phyloP scores from a whole-genome alignment of 2,113 vertebrate genomes.

The Osmerus mordax region DNA sequence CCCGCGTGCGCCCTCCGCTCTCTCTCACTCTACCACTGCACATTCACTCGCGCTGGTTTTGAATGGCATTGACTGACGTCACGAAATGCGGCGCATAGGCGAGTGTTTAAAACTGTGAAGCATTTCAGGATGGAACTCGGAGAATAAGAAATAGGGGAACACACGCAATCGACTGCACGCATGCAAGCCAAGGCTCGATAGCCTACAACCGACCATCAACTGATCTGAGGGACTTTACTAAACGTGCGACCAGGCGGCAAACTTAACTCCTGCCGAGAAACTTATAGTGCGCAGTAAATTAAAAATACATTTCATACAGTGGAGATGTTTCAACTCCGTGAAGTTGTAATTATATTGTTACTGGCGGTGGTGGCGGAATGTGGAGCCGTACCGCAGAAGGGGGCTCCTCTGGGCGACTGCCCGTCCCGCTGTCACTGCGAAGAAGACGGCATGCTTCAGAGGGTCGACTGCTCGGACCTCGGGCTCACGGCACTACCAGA shows the following conservation, averaged over 20 bases:
- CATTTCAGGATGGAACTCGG: conserved; percentile 16
- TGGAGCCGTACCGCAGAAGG: conserved; percentile 13
- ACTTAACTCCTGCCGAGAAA: background rate
- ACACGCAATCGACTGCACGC: background rate
- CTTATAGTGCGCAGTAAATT: background rate
- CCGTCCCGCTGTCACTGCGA: conserved; percentile 74
- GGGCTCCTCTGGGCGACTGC: conserved; percentile 54
- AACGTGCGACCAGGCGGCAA: background rate
- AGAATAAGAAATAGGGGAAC: conserved; percentile 15
- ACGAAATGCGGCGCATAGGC: conserved; percentile 26
- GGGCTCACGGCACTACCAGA: conserved; percentile 72
- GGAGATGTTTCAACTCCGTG: conserved; percentile 29
- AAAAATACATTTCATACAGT: background rate
- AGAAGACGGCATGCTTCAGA: conserved; percentile 69
- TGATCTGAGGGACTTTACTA: background rate
- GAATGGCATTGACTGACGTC: conserved; percentile 40
- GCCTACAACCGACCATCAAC: background rate
- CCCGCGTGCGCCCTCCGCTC: background rate
- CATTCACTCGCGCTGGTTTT: conserved; percentile 15
- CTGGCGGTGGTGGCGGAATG: conserved; percentile 4
- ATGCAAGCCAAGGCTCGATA: background rate
- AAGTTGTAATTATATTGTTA: conserved; percentile 11
- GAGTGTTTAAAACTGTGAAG: conserved; percentile 31
- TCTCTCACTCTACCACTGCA: background rate
- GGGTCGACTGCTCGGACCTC: conserved; percentile 79